Conservation (phyloP, 2,888 invertebrate species). For the Melolontha melolontha region DNA sequence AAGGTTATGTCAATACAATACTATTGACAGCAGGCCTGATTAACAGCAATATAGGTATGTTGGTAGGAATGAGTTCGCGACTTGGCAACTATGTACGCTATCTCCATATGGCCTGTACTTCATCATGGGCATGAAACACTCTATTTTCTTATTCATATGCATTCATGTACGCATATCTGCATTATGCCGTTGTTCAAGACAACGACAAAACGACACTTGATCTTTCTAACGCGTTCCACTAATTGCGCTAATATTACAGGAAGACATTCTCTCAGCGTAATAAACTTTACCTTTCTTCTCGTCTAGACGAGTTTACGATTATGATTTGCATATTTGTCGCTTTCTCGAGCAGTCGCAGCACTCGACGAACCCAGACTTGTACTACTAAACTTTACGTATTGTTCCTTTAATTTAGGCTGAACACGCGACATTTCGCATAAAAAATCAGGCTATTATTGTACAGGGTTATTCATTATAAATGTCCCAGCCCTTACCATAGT, state of each 20-base stretch:
- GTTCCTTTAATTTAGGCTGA: background rate
- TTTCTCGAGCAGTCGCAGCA: background rate
- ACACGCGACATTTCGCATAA: background rate
- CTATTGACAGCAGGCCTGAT: too few relatives aligned
- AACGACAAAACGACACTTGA: background rate
- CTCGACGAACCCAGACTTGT: background rate
- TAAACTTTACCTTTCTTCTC: background rate
- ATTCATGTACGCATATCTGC: too few relatives aligned
- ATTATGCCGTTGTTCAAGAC: too few relatives aligned
- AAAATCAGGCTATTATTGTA: background rate
- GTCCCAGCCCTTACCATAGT: too few relatives aligned
- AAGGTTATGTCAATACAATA: too few relatives aligned
- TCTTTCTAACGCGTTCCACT: background rate
- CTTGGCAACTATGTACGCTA: too few relatives aligned
- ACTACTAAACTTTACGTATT: background rate
- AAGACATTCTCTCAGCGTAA: background rate
- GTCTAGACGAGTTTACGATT: slow-evolving; percentile 11
- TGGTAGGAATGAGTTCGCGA: too few relatives aligned
- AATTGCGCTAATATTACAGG: slow-evolving; percentile 1
- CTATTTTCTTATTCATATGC: too few relatives aligned
- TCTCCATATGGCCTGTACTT: too few relatives aligned
- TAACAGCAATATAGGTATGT: too few relatives aligned
- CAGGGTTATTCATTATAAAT: background rate
- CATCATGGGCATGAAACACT: too few relatives aligned
- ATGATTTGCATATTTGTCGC: background rate